These are phyloP conservation scores for Metridium senile DNA, from an alignment of 92 coral and sea anemone genomes.

Conservation along the genomic window DNA sequence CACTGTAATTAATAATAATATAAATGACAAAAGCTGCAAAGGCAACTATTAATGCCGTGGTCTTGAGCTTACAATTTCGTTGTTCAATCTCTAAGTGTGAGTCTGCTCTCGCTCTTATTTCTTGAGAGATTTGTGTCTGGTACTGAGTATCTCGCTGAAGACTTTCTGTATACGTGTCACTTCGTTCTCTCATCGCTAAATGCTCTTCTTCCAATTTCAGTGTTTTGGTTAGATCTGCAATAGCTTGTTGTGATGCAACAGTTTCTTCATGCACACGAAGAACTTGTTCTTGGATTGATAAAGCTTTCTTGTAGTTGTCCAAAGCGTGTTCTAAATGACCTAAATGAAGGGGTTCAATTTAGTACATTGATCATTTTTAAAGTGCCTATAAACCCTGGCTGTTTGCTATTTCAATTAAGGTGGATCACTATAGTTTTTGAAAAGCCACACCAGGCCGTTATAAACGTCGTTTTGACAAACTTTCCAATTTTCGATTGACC, in stretches of 20 bases:
- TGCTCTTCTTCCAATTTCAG: constrained; percentile 1
- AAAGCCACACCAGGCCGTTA: no score
- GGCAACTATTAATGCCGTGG: neutral
- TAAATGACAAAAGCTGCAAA: neutral
- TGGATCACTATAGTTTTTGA: no score
- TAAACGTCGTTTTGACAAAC: no score
- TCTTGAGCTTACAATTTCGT: neutral
- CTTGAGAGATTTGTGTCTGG: neutral
- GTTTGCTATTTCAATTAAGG: no score
- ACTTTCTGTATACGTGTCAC: neutral
- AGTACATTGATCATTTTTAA: no score
- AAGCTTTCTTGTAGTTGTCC: constrained; percentile 10
- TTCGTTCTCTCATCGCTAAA: neutral
- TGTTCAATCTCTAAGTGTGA: neutral
- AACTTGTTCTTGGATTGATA: constrained; percentile 21
- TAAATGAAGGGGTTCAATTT: no score
- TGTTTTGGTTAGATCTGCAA: neutral
- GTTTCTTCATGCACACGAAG: constrained; percentile 21
- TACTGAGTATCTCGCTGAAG: neutral
- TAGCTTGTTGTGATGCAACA: neutral
- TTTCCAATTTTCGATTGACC: no score
- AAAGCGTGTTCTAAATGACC: constrained; percentile 9
- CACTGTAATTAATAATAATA: neutral
- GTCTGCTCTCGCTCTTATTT: neutral
- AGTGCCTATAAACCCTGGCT: no score